Evolutionary conservation across 2,797 vertebrate genomes (phyloP), one percentile per base, ranked within the genome.

Genomic region (Gambusia yucatana): DNA sequence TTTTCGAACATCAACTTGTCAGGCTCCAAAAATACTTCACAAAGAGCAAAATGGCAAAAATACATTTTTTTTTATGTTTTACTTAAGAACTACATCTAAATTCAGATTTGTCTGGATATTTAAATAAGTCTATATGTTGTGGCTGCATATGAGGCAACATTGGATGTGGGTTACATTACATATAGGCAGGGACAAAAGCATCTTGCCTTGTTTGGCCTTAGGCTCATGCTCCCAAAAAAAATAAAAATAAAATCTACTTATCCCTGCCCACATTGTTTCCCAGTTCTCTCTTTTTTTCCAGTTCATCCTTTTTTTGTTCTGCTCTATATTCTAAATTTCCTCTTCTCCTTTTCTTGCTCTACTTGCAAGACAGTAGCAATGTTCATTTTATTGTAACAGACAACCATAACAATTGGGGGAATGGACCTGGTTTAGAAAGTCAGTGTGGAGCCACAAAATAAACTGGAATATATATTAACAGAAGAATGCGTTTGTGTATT

Each of bases 361-460:
- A 80, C 89, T 89, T 90, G 81, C 82, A 78, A 85, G 75, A 90
- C 78, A 87, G 87, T 80, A 88, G 88, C 82, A 78, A 81, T 78
- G 83, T 84, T 78, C 81, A 84, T 82, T 87, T 93, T 86, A 94
- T 91, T 85, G 84, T 63, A 84, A 85, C 77, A 87, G 91, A 93
- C 92, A 94, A 82, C 84, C 86, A 87, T 86, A 87, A 89, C 86
- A 91, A 94, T 92, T 92, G 77, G 75, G 86, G 83, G 87, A 92
- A 86, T 84, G 74, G 86, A 48, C 69, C 74, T 30, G 55, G 73
- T 93, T 89, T 87, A 80, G 76, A 73, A 85, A 91, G 90, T 92
- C 90, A 87, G 77, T 87, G 84, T 82, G 81, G 88, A 89, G 72
- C 84, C 77, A 79, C 81, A 75, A 83, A 86, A 50, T 73, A 47